Base-by-base conservation (phyloP, 2,888 invertebrate genomes). In the Axea sp. region DNA sequence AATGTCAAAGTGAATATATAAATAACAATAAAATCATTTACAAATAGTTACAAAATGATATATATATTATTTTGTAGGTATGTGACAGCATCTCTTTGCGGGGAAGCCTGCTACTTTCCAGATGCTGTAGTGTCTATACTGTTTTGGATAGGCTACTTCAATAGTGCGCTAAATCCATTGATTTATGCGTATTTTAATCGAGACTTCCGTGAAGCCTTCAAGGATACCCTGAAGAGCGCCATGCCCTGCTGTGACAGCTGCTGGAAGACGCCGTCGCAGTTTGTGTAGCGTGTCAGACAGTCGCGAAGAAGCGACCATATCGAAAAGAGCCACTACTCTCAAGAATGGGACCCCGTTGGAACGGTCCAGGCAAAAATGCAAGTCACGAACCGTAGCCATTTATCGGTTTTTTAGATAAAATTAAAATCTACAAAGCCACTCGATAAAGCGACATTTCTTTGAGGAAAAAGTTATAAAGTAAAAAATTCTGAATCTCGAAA, bases 91-190 rank as follows among this genome's bases (percentile, higher is more conserved):
- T 93, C 95, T 67, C 88, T 95, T 0, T 95, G 97, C 86, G 95
- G 95, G 1, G 92, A 93, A 49, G 90, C 88, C 9, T 93, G 93
- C 83, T 89, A 90, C 35, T 91, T 91, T 75, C 94, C 94, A 1
- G 90, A 91, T 59, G 89, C 92, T 78, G 89, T 94, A 24, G 92
- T 94, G 33, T 90, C 91, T 45, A 89, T 93, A 79, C 89, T 94
- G 24, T 94, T 94, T 88, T 98, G 98, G 98, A 95, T 98, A 81
- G 98, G 99, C 69, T 99, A 99, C 90, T 96, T 96, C 90, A 98
- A 98, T 89, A 96, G 96, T 7, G 96, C 96, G 49, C 90, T 98
- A 64, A 98, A 98, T 88, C 98, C 98, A 0, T 90, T 98, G 77
- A 96, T 98, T 82, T 97, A 97, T 89, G 97, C 97, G 76, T 97